Base-by-base conservation (phyloP, 2,888 invertebrate genomes). In the Pseudococcus viburni region DNA sequence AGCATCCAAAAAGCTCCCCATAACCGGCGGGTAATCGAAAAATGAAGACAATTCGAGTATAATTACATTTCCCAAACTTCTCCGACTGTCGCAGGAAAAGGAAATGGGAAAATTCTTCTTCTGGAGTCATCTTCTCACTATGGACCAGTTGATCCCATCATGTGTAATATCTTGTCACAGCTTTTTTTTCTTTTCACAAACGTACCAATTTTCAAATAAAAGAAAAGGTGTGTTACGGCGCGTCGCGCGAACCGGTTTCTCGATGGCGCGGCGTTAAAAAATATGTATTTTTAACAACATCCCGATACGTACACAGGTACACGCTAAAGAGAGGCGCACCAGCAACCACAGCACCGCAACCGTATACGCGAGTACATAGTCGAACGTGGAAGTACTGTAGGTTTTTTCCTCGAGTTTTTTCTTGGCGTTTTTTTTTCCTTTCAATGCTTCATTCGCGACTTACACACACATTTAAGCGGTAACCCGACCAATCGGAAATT, bases 221-320 rank as follows among this genome's bases (percentile, higher is more conserved):
- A 26, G 68, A 68, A 68, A 68, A 68, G 68, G 68, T 68, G 68
- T 68, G 22, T 22, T 64, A 64, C 64, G 0, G 9, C 26, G 42
- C 42, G 42, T 42, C 55, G n/a, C 55, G 7, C 22, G 68, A 68
- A 68, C 68, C 68, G 68, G 68, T 68, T 48, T 84, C 51, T 51
- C 11, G 84, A 48, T 84, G 51, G 68, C 12, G 68, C 68, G 68
- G 68, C 68, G 68, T 68, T 68, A 15, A 68, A 68, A 68, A 68
- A 68, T 68, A 68, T 68, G 68, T 68, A 68, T 68, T 68, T 68
- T 68, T 68, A 68, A 68, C 68, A 68, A 55, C 55, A 55, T 68
- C 68, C 68, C 26, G 68, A 68, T 68, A 68, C 26, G 68, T 12
- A 68, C 68, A 68, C 68, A 68, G 6, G 68, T 12, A 68, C 68